Evolutionary conservation across 1,140 invertebrate species (phyloP).

Genomic region (Trichonephila clavata): DNA sequence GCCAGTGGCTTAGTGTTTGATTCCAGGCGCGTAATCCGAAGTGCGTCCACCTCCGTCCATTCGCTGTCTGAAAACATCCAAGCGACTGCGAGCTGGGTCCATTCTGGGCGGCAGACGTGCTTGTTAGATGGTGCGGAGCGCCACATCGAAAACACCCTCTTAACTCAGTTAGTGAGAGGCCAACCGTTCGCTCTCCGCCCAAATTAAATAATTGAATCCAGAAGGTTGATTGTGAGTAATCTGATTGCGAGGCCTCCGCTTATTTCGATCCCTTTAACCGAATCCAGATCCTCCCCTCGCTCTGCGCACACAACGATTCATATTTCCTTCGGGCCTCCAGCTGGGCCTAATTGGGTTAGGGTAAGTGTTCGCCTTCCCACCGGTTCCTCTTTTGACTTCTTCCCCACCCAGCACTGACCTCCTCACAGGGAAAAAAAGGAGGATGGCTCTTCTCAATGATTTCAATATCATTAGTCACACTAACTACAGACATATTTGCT

Average conservation of each 20-base stretch:
- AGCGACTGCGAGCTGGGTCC: background rate
- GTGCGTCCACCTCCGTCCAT: background rate
- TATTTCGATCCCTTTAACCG: slow-evolving; percentile 17
- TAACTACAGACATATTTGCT: too few species aligned
- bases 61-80: background rate
- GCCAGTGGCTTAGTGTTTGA: too few species aligned
- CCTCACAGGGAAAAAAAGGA: background rate
- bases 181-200: slow-evolving; percentile 39
- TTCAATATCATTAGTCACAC: too few species aligned
- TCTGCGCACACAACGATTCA: background rate
- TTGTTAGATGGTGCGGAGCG: background rate
- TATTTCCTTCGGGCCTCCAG: background rate
- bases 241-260: slow-evolving; percentile 55
- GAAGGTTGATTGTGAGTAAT: slow-evolving; percentile 70
- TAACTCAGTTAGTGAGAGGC: slow-evolving; percentile 51
- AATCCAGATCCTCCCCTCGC: too few species aligned
- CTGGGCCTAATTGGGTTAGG: slow-evolving; percentile 10
- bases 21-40: background rate
- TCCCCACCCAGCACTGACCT: too few species aligned
- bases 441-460: too few species aligned
- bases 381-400: too few species aligned
- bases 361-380: background rate
- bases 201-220: slow-evolving; percentile 74
- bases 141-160: slow-evolving; percentile 42
- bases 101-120: background rate